These are phyloP conservation scores for Micronycteris hirsuta DNA, from an alignment of 2,113 vertebrate genomes.

Conservation along the genomic window DNA sequence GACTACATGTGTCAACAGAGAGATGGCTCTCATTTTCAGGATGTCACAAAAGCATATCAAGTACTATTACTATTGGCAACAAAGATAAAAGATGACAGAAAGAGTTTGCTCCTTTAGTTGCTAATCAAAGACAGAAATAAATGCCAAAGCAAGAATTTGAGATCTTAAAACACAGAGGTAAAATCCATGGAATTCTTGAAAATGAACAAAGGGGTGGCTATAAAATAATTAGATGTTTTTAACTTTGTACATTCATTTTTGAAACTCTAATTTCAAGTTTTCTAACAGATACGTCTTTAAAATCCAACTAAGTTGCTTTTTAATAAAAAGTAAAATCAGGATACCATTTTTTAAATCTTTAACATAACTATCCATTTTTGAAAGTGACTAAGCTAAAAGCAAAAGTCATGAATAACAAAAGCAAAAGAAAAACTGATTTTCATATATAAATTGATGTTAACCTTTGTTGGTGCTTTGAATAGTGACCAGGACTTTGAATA, in stretches of 20 bases:
- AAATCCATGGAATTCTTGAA: not conserved
- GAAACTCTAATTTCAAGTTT: not conserved
- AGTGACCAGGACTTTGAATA: too few species aligned
- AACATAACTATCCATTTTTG: not conserved
- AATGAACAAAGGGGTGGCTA: not conserved
- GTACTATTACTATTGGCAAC: not conserved
- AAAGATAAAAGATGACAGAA: not conserved
- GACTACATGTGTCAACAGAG: not conserved
- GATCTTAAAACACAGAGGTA: not conserved
- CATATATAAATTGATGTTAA: not conserved
- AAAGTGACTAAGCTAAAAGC: not conserved
- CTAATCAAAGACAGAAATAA: not conserved
- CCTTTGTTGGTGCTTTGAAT: not conserved
- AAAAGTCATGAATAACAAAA: not conserved
- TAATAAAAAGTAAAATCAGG: not conserved
- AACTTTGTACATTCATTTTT: not conserved
- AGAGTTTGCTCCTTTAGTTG: not conserved
- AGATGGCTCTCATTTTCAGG: not conserved
- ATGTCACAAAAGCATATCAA: not conserved
- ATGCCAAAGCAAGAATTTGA: not conserved
- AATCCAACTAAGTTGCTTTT: not conserved
- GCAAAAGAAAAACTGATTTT: not conserved
- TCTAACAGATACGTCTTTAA: not conserved
- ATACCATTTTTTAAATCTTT: not conserved
- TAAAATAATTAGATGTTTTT: not conserved